Percentiles rank a stretch among this genome's conserved stretches.
phyloP scores from a whole-genome alignment of 2,888 invertebrate species.

The Schizotus pectinicornis region DNA sequence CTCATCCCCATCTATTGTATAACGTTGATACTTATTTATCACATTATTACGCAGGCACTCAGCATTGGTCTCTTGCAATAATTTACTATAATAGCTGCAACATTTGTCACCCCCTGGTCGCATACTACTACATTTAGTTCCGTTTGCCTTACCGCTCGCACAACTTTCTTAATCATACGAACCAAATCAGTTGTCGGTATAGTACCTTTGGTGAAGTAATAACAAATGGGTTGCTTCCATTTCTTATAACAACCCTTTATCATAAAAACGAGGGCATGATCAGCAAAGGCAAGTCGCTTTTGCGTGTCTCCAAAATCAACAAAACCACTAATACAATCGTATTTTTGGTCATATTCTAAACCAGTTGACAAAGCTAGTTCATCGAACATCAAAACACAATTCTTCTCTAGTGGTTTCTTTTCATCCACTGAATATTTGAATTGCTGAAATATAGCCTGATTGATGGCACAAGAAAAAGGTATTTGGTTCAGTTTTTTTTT shows the following conservation, averaged over 20 bases:
- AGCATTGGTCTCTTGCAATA: too few species aligned
- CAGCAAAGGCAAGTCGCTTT: not conserved
- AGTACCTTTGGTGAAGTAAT: slow-evolving; percentile 9
- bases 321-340: not conserved
- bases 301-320: slow-evolving; percentile 1
- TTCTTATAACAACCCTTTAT: slow-evolving; percentile 8
- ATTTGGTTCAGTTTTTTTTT: slow-evolving; percentile 2
- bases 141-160: not conserved
- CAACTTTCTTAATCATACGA: not conserved
- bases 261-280: too few species aligned
- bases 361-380: too few species aligned
- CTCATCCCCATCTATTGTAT: slow-evolving; percentile 13
- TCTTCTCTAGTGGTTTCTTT: not conserved
- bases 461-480: slow-evolving; percentile 2
- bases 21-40: slow-evolving; percentile 9
- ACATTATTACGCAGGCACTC: not conserved
- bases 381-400: too few species aligned
- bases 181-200: too few species aligned
- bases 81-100: slow-evolving; percentile 10
- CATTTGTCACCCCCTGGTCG: slow-evolving; percentile 20
- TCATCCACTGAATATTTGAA: not conserved
- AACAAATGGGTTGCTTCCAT: slow-evolving; percentile 14
- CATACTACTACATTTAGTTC: slow-evolving; percentile 14
- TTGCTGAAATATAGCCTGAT: slow-evolving; percentile 1
- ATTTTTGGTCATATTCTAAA: slow-evolving; percentile 6